phyloP scores from a whole-genome alignment of 2,113 vertebrate species.

The Nipponia nippon region DNA sequence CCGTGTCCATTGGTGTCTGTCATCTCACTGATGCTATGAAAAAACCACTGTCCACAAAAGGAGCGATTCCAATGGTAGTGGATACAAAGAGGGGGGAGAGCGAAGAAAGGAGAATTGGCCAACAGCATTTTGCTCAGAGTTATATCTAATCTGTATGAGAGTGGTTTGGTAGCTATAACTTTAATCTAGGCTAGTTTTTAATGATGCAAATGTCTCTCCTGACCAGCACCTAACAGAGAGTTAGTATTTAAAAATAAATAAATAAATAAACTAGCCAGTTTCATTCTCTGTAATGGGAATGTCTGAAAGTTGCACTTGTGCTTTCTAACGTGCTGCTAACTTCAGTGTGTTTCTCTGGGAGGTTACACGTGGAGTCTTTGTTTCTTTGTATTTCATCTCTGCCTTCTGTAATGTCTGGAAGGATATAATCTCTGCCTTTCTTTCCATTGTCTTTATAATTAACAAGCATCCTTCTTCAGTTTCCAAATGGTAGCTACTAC shows the following conservation, averaged over 20 bases:
- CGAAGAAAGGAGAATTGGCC: not conserved
- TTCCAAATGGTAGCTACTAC: not conserved
- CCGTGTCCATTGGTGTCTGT: fast-evolving
- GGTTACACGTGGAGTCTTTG: not conserved
- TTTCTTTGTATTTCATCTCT: not conserved
- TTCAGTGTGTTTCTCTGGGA: not conserved
- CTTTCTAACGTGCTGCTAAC: not conserved
- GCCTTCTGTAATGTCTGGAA: not conserved
- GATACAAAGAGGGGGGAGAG: fast-evolving
- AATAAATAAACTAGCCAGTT: not conserved
- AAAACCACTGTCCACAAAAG: fast-evolving
- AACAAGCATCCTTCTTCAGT: not conserved
- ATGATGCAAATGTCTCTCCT: not conserved
- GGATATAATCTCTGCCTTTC: not conserved
- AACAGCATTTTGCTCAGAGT: not conserved
- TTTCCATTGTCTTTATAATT: not conserved
- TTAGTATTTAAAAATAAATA: not conserved
- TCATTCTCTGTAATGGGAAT: not conserved
- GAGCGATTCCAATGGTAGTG: not conserved
- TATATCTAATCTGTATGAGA: not conserved
- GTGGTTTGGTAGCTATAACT: not conserved
- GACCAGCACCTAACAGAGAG: not conserved
- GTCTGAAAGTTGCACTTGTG: not conserved
- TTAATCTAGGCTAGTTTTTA: not conserved
- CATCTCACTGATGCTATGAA: not conserved